Percentiles rank a stretch among this genome's conserved stretches.
Conservation (phyloP, 2,113 vertebrate species). For the Felis catus region F.catus_Fca126_mat1.0 CM031414.1:3767501-3768000, state of each 20-base stretch:
- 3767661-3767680: neutral
- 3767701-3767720: neutral
- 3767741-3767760: neutral
- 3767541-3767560: neutral
- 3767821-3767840: neutral
- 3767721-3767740: neutral
- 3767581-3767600: neutral
- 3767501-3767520: neutral
- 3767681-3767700: neutral
- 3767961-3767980: neutral
- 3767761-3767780: neutral
- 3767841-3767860: rapidly evolving
- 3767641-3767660: neutral
- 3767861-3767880: rapidly evolving
- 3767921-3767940: rapidly evolving
- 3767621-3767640: neutral
- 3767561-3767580: rapidly evolving
- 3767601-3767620: neutral
- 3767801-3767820: neutral
- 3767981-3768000: rapidly evolving
- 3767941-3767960: neutral
- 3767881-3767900: neutral
- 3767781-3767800: neutral
- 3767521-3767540: no score
- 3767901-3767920: rapidly evolving